These are phyloP conservation scores for Cottoperca gobio DNA, from an alignment of 2,797 vertebrate species.

Conservation along the genomic window DNA sequence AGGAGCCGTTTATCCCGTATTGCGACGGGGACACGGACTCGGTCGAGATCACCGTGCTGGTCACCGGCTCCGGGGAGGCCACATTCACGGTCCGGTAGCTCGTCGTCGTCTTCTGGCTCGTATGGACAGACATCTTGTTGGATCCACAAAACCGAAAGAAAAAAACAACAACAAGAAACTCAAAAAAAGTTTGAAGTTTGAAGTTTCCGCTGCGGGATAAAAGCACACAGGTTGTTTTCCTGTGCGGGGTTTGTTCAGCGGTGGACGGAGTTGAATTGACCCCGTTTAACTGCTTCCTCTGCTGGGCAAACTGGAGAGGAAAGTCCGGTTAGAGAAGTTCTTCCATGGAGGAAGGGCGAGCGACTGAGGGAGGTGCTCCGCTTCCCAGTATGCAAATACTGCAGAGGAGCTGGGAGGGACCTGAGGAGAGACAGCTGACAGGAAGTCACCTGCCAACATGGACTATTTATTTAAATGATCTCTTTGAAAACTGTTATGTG, in stretches of 20 bases:
- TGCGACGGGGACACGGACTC: constrained; percentile 35
- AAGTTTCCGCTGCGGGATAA: neutral
- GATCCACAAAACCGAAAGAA: neutral
- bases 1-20: constrained; percentile 62
- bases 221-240: neutral
- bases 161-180: neutral
- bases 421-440: neutral
- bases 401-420: constrained; percentile 27
- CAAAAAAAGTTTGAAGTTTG: neutral
- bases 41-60: constrained; percentile 25
- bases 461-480: no score
- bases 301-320: constrained; percentile 19
- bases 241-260: neutral
- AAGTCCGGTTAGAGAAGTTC: constrained; percentile 49
- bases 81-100: constrained; percentile 63
- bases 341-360: neutral
- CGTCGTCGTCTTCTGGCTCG: constrained; percentile 47
- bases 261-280: neutral
- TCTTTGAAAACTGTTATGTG: no score
- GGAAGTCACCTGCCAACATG: neutral
- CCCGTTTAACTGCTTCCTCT: constrained; percentile 37
- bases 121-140: constrained; percentile 53
- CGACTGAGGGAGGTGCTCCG: constrained; percentile 40
- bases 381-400: constrained; percentile 33
- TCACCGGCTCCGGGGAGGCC: constrained; percentile 52